Evolutionary conservation across 2,888 invertebrate species (phyloP).

Genomic region (Brachynemurus nebulosus): DNA sequence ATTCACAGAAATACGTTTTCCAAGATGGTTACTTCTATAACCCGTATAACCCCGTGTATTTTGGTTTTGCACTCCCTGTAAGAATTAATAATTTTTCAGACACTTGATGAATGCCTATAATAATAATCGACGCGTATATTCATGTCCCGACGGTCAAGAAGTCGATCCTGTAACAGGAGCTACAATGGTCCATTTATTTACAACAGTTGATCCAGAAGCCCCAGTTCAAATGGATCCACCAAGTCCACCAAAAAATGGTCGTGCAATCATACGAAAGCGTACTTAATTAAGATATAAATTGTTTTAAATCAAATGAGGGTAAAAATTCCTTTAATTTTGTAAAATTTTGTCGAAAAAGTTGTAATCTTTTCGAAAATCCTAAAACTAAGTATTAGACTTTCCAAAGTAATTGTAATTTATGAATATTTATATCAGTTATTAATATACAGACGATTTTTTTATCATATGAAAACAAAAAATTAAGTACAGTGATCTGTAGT

Average conservation of each 20-base stretch:
- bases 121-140: neutral
- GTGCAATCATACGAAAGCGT: constrained; percentile 2
- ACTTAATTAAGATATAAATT: neutral
- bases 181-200: neutral
- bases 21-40: neutral
- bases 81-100: neutral
- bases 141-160: constrained; percentile 3
- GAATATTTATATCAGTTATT: no score
- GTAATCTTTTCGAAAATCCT: neutral
- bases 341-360: no score
- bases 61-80: no score
- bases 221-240: constrained; percentile 2
- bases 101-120: constrained; percentile 3
- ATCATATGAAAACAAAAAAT: no score
- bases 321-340: no score
- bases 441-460: no score
- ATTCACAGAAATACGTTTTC: neutral
- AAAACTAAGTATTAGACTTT: neutral
- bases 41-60: no score
- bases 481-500: no score
- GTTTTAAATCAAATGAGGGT: no score
- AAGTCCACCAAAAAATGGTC: constrained; percentile 3
- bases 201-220: constrained; percentile 2
- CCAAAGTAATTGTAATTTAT: neutral
- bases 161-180: constrained; percentile 4